These are phyloP conservation scores for Drosophila mayri DNA, from an alignment of 1,140 invertebrate genomes.

Conservation along the genomic window DNA sequence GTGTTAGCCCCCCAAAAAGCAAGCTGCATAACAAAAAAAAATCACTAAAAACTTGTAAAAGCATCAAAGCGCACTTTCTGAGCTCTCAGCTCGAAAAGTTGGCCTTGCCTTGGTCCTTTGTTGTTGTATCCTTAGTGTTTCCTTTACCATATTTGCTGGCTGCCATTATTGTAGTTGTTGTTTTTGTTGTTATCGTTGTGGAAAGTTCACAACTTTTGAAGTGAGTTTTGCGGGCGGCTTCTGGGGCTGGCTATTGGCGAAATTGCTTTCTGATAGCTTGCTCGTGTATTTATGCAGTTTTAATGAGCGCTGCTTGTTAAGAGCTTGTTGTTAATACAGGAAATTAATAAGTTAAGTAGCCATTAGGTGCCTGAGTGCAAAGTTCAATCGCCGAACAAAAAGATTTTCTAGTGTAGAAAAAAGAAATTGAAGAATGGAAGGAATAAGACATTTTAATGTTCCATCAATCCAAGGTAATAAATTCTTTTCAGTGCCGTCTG, in stretches of 20 bases:
- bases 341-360: conserved; percentile 78
- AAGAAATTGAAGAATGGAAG: neutral
- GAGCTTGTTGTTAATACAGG: conserved; percentile 62
- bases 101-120: conserved; percentile 33
- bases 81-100: conserved; percentile 38
- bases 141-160: conserved; percentile 21
- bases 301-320: conserved; percentile 64
- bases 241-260: conserved; percentile 51
- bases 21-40: conserved; percentile 28
- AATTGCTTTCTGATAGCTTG: conserved; percentile 59
- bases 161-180: conserved; percentile 15
- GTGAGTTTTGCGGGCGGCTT: conserved; percentile 48
- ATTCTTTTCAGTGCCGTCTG: conserved; percentile 21
- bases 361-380: conserved; percentile 58
- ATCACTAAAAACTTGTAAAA: conserved; percentile 64
- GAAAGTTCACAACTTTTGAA: conserved; percentile 55
- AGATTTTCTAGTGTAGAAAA: neutral
- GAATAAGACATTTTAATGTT: neutral
- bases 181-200: conserved; percentile 11
- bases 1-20: conserved; percentile 31
- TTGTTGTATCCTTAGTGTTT: conserved; percentile 44
- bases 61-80: conserved; percentile 64
- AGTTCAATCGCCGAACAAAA: conserved; percentile 30
- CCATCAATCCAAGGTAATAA: neutral
- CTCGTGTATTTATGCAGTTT: conserved; percentile 60